Evolutionary conservation across 2,797 vertebrate species (phyloP), one percentile per base, ranked within the genome.

Genomic region (Zalophus californianus): DNA sequence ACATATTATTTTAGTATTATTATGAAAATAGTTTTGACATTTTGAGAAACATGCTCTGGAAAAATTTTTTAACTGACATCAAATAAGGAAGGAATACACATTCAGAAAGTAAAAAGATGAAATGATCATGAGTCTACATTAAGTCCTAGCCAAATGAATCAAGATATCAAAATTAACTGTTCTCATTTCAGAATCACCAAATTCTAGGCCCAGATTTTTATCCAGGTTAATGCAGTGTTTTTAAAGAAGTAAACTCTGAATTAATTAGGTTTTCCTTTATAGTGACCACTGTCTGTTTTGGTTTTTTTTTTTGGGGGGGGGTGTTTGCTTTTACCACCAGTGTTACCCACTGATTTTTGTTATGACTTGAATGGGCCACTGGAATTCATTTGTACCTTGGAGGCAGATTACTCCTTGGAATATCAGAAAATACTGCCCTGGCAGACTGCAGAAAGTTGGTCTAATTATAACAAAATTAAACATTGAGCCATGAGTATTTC

Each of bases 161-260:
- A 95, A 94, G 14, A 29, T 4, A 29, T 44, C 52, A 91, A 86
- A 97, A 94, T 29, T 35, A 86, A 84, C 77, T 79, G 41, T 56
- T 78, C 52, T 97, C 54, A 85, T 41, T 91, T 84, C 32, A 92
- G 75, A 94, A 92, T 86, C 54, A n/a, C 41, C 25, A 48, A 41
- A 92, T 21, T 60, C 10, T 35, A 64, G 48, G 78, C 14, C 64
- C 75, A 38, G 60, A 32, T 88, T 73, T 84, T 18, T 44, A 92
- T 23, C 38, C 23, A 92, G 9, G 20, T 50, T 78, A 72, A 82
- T 11, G 20, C 7, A 86, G 2, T 32, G 73, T 77, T 83, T 64
- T 48, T 58, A 52, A 80, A 73, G 54, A 86, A 18, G 25, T 29
- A 64, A 56, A 73, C 77, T 75, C 44, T 80, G 7, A 87, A 68